Evolutionary conservation across 2,888 invertebrate species (phyloP), one percentile per base, ranked within the genome.

Genomic region (Cetonia aurata): DNA sequence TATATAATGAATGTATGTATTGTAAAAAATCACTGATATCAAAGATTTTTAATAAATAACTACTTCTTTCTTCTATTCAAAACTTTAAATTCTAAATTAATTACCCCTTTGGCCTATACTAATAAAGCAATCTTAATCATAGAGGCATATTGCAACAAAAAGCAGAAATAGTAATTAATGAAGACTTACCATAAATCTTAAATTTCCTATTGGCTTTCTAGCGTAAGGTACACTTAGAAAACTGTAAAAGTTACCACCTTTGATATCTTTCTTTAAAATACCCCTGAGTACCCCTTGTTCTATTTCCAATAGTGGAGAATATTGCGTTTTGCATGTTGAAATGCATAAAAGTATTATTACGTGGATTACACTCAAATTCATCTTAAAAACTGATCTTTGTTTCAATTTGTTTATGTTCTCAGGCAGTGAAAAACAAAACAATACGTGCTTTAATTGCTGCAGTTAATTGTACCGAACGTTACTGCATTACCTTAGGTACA

Each of bases 181-280:
- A 25, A 25, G 1, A 4, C 53, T 42, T 67, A 71, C 71, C 60
- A 67, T 71, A 67, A 71, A 71, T 67, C 71, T 67, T 19, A 71
- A 41, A 25, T 67, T 67, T 41, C 71, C 67, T 3, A 67, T 13
- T 12, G 71, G 71, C 41, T 67, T 67, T 52, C 50, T 67, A 0
- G 71, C 71, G 42, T 71, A 71, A 0, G 71, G 71, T 15, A 71
- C 44, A 12, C 55, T 57, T 12, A 57, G 33, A 13, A 71, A 71
- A 31, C 71, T 71, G 37, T 50, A 71, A 48, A 67, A 71, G 17
- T 42, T 33, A 9, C 67, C 67, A 0, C 71, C 71, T 37, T 67
- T 71, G 50, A 56, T 57, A 33, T 71, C 67, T 8, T 31, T 44
- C 55, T 37, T 33, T 6, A 52, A 8, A 52, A 59, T 57, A 9